Conservation (phyloP, 2,797 vertebrate species). For the Ambastaia sidthimunki region DNA sequence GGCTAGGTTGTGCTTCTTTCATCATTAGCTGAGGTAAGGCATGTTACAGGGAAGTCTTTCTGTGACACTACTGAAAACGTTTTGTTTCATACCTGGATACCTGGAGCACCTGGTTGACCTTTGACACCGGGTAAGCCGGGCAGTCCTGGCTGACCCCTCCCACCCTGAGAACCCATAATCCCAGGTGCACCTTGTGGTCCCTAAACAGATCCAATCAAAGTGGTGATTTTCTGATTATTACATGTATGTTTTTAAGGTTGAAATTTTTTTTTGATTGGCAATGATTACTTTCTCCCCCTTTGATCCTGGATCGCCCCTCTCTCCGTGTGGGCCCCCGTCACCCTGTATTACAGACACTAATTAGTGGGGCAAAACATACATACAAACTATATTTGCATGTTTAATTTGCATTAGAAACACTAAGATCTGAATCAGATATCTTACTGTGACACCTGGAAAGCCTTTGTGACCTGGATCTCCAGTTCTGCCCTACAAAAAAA, state of each 20-base stretch:
- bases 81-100: constrained; percentile 68
- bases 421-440: constrained; percentile 51
- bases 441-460: constrained; percentile 73
- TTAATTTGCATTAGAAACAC: constrained; percentile 1
- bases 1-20: background rate
- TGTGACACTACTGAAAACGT: background rate
- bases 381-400: background rate
- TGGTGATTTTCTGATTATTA: background rate
- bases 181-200: constrained; percentile 73
- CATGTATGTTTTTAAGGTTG: background rate
- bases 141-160: constrained; percentile 70
- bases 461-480: constrained; percentile 76
- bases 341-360: constrained; percentile 69
- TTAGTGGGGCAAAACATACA: background rate
- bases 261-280: background rate
- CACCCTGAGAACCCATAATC: constrained; percentile 70
- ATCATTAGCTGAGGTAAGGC: background rate
- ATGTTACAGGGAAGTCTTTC: background rate
- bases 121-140: constrained; percentile 71
- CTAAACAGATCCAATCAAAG: constrained; percentile 62
- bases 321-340: constrained; percentile 68
- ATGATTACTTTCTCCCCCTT: constrained; percentile 78
- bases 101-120: constrained; percentile 70
- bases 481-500: constrained; percentile 70
- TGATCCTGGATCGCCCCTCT: constrained; percentile 75